Conservation (phyloP, 2,888 invertebrate species). For the Dolomedes plantarius region DNA sequence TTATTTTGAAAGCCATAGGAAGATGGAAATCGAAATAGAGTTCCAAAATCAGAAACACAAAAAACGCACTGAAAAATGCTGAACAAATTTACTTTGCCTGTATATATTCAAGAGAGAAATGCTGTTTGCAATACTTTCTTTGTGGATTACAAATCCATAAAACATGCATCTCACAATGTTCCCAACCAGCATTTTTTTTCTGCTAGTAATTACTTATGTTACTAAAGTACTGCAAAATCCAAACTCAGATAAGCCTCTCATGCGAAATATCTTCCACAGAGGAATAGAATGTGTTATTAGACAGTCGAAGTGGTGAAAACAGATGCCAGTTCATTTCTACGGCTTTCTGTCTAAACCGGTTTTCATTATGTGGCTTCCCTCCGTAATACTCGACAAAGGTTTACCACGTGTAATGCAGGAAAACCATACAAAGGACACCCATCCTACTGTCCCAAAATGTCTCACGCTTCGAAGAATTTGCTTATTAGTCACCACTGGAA, state of each 20-base stretch:
- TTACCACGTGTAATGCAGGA: constrained; percentile 44
- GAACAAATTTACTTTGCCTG: too few relatives aligned
- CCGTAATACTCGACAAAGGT: constrained; percentile 21
- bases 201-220: too few relatives aligned
- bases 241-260: not conserved
- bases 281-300: not conserved
- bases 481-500: not conserved
- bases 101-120: too few relatives aligned
- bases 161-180: too few relatives aligned
- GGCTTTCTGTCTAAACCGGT: constrained; percentile 14
- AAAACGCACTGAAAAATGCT: too few relatives aligned
- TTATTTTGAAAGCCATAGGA: too few relatives aligned
- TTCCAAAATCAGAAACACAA: too few relatives aligned
- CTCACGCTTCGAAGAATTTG: not conserved
- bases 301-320: not conserved
- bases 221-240: too few relatives aligned
- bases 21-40: too few relatives aligned
- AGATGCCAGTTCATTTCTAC: constrained; percentile 2
- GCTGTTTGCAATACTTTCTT: too few relatives aligned
- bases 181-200: too few relatives aligned
- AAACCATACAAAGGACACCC: constrained; percentile 27
- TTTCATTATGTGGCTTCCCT: constrained; percentile 4
- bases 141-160: too few relatives aligned
- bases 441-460: not conserved
- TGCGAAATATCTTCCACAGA: not conserved